These are phyloP conservation scores for Geopemphigus sp. DNA, from an alignment of 1,140 invertebrate genomes.

Conservation along the genomic window DNA sequence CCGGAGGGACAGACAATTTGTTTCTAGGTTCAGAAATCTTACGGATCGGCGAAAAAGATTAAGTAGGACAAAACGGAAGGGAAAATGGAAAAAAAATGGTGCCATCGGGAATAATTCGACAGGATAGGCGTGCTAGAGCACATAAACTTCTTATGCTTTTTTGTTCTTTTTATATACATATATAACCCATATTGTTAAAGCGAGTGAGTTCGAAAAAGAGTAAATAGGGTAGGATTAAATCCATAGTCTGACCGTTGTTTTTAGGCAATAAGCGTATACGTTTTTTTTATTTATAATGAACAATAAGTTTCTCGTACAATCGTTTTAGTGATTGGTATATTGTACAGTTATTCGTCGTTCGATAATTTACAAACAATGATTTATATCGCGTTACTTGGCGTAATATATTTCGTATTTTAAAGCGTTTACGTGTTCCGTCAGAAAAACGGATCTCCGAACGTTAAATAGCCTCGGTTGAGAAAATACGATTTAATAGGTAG, in stretches of 20 bases:
- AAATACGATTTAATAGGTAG: too few relatives aligned
- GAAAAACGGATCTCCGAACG: too few relatives aligned
- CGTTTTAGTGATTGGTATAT: neutral
- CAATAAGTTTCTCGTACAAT: neutral
- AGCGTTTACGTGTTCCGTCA: too few relatives aligned
- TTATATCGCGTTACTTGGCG: neutral
- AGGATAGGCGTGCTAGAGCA: constrained; percentile 7
- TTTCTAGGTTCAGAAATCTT: constrained; percentile 12
- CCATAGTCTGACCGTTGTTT: neutral
- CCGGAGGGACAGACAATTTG: constrained; percentile 12
- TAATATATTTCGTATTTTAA: too few relatives aligned
- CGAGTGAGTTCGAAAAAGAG: neutral
- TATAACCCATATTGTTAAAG: neutral
- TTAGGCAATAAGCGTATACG: neutral
- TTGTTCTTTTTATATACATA: neutral
- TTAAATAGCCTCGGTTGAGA: too few relatives aligned
- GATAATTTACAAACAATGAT: neutral
- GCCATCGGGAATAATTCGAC: constrained; percentile 43
- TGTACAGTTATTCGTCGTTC: neutral
- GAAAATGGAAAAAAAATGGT: neutral
- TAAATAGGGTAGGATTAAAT: neutral
- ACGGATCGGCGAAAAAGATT: constrained; percentile 19
- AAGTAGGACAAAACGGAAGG: neutral
- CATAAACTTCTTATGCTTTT: neutral
- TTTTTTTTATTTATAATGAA: too few relatives aligned